Percentiles rank a stretch among this genome's conserved stretches.
phyloP scores from a whole-genome alignment of 2,113 vertebrate genomes.

The Etheostoma spectabile region DNA sequence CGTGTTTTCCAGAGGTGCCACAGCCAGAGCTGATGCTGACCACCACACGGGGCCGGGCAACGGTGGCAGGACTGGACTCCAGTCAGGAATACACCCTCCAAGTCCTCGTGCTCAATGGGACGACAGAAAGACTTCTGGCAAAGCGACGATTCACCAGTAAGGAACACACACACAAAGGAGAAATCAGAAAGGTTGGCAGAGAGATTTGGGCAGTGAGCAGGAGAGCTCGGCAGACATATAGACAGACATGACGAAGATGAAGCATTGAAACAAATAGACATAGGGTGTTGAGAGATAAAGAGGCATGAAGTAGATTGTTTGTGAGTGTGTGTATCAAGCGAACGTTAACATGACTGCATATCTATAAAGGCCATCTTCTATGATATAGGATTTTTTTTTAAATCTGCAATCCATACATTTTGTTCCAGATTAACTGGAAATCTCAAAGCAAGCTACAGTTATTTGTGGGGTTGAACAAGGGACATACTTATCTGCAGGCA shows the following conservation, averaged over 20 bases:
- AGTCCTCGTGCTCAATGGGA: constrained; percentile 88
- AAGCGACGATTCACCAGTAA: constrained; percentile 94
- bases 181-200: not conserved
- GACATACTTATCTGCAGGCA: not conserved
- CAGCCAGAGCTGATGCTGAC: constrained; percentile 96
- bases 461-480: not conserved
- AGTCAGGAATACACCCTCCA: constrained; percentile 90
- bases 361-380: not conserved
- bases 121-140: constrained; percentile 87
- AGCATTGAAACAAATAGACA: not conserved
- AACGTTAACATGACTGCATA: not conserved
- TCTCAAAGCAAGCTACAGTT: not conserved
- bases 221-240: not conserved
- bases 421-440: not conserved
- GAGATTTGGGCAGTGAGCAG: not conserved
- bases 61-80: constrained; percentile 91
- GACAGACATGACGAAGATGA: not conserved
- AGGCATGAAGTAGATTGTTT: not conserved
- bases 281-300: not conserved
- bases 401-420: not conserved
- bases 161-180: constrained; percentile 46
- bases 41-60: constrained; percentile 90
- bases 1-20: constrained; percentile 82
- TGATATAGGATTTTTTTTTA: not conserved
- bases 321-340: not conserved